These are phyloP conservation scores for Microcebus murinus DNA, from an alignment of 2,113 vertebrate species.

Conservation along the genomic window DNA sequence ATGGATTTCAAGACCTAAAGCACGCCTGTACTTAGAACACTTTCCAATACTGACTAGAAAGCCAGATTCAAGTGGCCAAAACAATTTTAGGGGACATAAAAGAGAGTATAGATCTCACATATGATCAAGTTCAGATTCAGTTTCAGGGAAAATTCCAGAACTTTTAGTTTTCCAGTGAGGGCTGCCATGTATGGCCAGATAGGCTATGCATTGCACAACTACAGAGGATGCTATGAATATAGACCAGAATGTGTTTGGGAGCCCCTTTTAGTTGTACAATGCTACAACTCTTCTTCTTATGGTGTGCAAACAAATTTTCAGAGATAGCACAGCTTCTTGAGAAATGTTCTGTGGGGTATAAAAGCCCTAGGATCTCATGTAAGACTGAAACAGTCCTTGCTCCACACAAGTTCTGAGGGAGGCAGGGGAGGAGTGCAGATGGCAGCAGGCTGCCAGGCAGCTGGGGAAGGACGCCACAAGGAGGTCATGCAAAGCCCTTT, in stretches of 20 bases:
- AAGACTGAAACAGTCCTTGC: neutral
- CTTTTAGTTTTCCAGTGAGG: neutral
- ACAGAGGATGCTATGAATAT: neutral
- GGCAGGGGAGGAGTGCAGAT: neutral
- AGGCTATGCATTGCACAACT: neutral
- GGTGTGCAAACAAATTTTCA: neutral
- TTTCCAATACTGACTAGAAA: neutral
- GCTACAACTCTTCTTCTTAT: neutral
- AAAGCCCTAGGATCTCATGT: neutral
- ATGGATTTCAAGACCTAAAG: neutral
- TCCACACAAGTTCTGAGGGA: neutral
- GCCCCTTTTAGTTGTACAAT: neutral
- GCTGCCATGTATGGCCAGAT: accelerated
- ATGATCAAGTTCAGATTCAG: neutral
- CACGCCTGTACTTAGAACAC: neutral
- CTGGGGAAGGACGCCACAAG: neutral
- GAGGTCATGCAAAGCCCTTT: neutral
- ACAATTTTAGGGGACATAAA: neutral
- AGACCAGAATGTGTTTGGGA: neutral
- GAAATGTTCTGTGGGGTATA: neutral
- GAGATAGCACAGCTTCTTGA: neutral
- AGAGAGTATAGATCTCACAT: neutral
- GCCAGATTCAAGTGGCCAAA: neutral
- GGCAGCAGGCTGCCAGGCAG: neutral
- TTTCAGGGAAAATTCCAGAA: neutral